Base-by-base conservation (phyloP, 2,888 invertebrate genomes). In the Odontothrips loti region DNA sequence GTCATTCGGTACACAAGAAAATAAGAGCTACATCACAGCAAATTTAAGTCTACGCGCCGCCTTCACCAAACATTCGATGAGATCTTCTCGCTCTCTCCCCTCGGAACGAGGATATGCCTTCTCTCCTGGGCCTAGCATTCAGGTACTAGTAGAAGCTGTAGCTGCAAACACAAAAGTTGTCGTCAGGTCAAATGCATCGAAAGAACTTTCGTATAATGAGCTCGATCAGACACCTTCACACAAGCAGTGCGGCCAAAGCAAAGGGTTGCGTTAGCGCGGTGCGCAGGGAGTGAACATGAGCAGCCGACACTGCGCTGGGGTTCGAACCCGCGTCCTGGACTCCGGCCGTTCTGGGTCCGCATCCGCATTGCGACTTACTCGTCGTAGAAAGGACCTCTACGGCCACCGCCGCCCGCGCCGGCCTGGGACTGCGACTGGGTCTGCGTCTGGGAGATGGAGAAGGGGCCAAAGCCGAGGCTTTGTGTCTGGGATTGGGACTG, bases 81-180 rank as follows among this genome's bases (percentile, higher is more conserved):
- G 27, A 75, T 27, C 23, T 12, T 27, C 27, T 9, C 23, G n/a
- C 68, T 27, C 12, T 12, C 12, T 11, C 12, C 12, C 23, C 27
- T 75, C 23, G 10, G n/a, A 1, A 27, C 27, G 27, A 10, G 9
- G 12, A 27, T 1, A 51, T 8, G 68, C 23, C 27, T 17, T n/a
- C 20, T 58, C n/a, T n/a, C 15, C n/a, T 58, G 23, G 68, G 68
- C 20, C 15, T 6, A 27, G 12, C 11, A 11, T 11, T 75, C 68
- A 75, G 68, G 68, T 27, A 75, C 68, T 75, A 75, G 68, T 75
- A 75, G 68, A 11, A 75, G 68, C 68, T 75, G 68, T 75, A 75
- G 27, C 68, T 75, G 68, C 10, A 75, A 75, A 27, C 23, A 27
- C n/a, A 75, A 23, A 75, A 51, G 9, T 15, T 17, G n/a, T 17